Evolutionary conservation across 37 sponge, comb jelly and placozoan species (phyloP).

Genomic region (Bolinopsis microptera): DNA sequence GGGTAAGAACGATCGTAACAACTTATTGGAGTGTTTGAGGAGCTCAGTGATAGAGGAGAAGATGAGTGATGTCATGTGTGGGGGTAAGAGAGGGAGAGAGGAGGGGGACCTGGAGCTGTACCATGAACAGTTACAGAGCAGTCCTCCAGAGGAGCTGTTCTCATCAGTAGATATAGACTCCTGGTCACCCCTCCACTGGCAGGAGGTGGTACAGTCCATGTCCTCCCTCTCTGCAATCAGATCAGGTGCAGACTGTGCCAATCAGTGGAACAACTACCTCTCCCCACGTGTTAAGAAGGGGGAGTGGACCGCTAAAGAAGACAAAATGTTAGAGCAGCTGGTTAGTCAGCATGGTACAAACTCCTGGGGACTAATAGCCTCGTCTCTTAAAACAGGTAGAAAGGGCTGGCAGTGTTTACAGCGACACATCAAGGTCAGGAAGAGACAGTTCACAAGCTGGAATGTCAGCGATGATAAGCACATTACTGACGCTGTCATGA

Average conservation of each 20-base stretch:
- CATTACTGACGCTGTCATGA: slow-evolving; percentile 10
- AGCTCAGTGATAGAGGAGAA: neutral
- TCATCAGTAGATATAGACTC: neutral
- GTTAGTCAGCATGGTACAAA: neutral
- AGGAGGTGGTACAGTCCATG: slow-evolving; percentile 57
- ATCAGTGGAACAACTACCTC: slow-evolving; percentile 56
- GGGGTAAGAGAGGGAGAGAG: too few species aligned
- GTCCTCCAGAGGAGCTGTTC: neutral
- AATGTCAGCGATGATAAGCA: slow-evolving; percentile 25
- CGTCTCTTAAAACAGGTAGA: neutral
- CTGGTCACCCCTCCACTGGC: neutral
- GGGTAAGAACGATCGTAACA: slow-evolving; percentile 43
- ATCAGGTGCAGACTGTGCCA: neutral
- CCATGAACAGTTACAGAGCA: slow-evolving; percentile 23
- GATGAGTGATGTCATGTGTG: neutral
- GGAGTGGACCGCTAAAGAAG: neutral
- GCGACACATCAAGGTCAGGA: neutral
- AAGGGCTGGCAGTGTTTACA: slow-evolving; percentile 60
- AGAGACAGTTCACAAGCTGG: neutral
- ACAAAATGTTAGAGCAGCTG: neutral
- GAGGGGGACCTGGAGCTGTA: slow-evolving; percentile 4
- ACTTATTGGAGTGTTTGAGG: slow-evolving; percentile 1
- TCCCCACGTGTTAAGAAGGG: neutral
- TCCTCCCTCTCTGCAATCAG: neutral
- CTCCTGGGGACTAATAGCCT: neutral